Base-by-base conservation (phyloP, 1,140 invertebrate genomes). In the Eriocheir sinensis region DNA sequence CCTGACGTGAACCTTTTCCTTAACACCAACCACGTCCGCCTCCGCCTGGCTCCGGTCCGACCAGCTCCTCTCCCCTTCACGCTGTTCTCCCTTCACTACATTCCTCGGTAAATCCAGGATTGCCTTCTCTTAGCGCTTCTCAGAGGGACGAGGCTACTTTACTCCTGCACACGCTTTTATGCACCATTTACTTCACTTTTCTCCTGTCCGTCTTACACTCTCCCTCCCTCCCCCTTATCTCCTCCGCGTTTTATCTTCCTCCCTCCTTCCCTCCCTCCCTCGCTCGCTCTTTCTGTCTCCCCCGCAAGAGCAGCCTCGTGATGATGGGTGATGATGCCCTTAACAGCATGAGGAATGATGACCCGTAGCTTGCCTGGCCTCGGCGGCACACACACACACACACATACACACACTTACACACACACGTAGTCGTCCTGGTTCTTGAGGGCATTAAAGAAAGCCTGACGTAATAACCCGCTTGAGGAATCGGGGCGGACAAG, bases 281-380 rank as follows among this genome's bases (percentile, higher is more conserved):
- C 3, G 30, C 34, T 36, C 81, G 12, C 9, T 27, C 81, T 85
- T 15, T 85, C 81, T 41, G 34, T 41, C 81, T 85, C 79, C 32
- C 32, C 27, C 27, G 81, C 60, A 72, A n/a, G 60, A 72, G 60
- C 60, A 72, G 60, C 60, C 60, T 21, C 21, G 8, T 21, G 21
- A 12, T 89, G 88, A 89, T 72, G 89, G 60, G 53, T 21, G 89
- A 36, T 90, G 89, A 90, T 90, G 89, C 72, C 48, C 44, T 72
- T 72, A 90, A 90, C 89, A 90, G 89, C 38, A 90, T 90, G 53
- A 90, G 41, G 89, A 90, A 90, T 90, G 89, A 90, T 90, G 89
- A 72, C 89, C 89, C 38, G 44, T 72, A 90, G 53, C 32, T 36
- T 90, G 36, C 60, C 48, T 72, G 30, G 89, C 32, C 38, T n/a